These are phyloP conservation scores for Oikopleura albicans DNA, from an alignment of 23 tunicate species.

Conservation along the genomic window DNA sequence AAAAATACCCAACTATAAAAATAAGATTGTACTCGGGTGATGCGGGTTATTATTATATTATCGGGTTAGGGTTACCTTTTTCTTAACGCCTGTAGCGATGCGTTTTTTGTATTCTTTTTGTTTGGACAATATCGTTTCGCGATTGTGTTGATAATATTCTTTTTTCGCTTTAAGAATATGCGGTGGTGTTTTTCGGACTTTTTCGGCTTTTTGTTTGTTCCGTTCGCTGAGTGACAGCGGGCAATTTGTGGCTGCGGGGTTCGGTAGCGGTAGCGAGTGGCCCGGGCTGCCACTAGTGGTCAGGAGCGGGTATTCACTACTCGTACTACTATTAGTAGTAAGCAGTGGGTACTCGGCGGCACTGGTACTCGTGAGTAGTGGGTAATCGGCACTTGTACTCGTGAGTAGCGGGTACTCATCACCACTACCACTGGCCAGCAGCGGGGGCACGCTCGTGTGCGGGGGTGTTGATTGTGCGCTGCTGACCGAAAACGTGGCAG, in stretches of 20 bases:
- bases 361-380: neutral
- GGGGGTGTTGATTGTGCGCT: neutral
- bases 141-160: neutral
- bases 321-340: neutral
- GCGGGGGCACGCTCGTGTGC: neutral
- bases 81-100: neutral
- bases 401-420: neutral
- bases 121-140: neutral
- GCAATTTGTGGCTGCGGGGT: neutral
- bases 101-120: neutral
- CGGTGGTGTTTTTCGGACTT: neutral
- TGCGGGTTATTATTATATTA: neutral
- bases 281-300: neutral
- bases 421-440: neutral
- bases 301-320: neutral
- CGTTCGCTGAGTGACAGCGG: too few species aligned
- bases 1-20: too few species aligned
- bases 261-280: neutral
- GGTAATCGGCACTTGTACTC: neutral
- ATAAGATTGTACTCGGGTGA: too few species aligned
- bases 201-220: neutral
- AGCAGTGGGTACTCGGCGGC: neutral
- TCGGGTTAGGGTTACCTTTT: too few species aligned
- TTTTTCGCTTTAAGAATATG: neutral
- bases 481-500: too few species aligned